Percentiles rank a stretch among this genome's conserved stretches.
phyloP scores from a whole-genome alignment of 2,888 invertebrate genomes.

The Arrhopalites spinosus region DNA sequence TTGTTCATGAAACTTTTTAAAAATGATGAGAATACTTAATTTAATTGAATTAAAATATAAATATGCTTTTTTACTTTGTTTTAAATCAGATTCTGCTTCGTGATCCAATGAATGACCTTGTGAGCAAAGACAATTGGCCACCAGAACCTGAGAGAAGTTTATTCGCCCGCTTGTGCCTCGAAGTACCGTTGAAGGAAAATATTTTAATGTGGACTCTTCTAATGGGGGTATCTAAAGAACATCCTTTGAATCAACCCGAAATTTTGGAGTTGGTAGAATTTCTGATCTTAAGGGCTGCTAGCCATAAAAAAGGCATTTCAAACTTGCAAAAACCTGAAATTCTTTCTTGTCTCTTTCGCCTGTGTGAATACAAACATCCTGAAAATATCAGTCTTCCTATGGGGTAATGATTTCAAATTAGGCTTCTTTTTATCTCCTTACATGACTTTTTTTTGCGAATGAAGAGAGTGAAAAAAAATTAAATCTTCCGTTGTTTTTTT shows the following conservation, averaged over 20 bases:
- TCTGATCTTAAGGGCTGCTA: constrained; percentile 81
- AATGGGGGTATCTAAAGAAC: constrained; percentile 80
- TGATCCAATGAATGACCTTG: constrained; percentile 61
- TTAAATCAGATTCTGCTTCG: constrained; percentile 68
- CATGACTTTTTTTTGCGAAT: no score
- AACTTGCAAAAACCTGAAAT: constrained; percentile 81
- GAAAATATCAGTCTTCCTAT: constrained; percentile 87
- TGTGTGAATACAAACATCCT: constrained; percentile 89
- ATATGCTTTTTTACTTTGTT: constrained; percentile 5
- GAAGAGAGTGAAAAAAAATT: no score
- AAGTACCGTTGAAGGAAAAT: constrained; percentile 85
- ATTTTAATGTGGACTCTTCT: constrained; percentile 80
- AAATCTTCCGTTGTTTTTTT: constrained; percentile 1
- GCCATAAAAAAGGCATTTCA: constrained; percentile 72
- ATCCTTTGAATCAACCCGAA: constrained; percentile 79
- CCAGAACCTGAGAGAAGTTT: constrained; percentile 83
- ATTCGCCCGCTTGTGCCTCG: constrained; percentile 79
- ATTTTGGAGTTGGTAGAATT: constrained; percentile 85
- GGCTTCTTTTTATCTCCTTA: no score
- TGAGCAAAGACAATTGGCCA: constrained; percentile 76
- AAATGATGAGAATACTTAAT: not conserved
- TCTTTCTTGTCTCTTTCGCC: constrained; percentile 85
- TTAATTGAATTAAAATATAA: not conserved
- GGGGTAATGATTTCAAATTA: constrained; percentile 64
- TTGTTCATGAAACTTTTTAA: not conserved